Evolutionary conservation across 2,797 vertebrate species (phyloP).

Genomic region (Pelodytes ibericus): DNA sequence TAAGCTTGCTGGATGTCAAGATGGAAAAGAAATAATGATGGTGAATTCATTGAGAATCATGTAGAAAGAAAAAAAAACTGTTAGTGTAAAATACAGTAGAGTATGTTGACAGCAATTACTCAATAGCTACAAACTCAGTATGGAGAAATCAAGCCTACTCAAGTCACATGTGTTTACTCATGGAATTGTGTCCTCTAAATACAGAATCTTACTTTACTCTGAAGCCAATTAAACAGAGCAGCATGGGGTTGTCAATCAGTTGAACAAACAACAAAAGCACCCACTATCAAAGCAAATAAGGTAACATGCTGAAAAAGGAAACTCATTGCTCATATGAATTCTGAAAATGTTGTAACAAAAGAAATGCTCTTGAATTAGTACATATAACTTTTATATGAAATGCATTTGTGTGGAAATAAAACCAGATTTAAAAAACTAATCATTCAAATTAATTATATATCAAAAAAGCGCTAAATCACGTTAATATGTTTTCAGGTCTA

Average conservation of each 20-base stretch:
- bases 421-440: too few relatives aligned
- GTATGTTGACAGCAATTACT: conserved; percentile 56
- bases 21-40: conserved; percentile 3
- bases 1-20: background rate
- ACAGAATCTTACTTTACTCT: conserved; percentile 65
- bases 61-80: conserved; percentile 16
- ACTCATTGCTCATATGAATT: conserved; percentile 67
- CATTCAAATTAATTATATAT: too few relatives aligned
- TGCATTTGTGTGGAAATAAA: too few relatives aligned
- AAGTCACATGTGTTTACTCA: conserved; percentile 67
- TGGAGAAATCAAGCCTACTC: conserved; percentile 62
- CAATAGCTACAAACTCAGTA: conserved; percentile 53
- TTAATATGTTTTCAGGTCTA: too few relatives aligned
- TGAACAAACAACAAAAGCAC: conserved; percentile 71
- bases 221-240: conserved; percentile 76
- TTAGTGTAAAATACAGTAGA: conserved; percentile 55
- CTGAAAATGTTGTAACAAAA: too few relatives aligned
- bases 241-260: conserved; percentile 75
- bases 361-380: too few relatives aligned
- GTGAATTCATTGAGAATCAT: conserved; percentile 20
- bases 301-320: conserved; percentile 63
- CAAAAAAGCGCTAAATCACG: too few relatives aligned
- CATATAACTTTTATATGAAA: too few relatives aligned
- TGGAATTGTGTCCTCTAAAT: conserved; percentile 70
- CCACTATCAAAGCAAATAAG: conserved; percentile 76